Evolutionary conservation across 1,140 invertebrate genomes (phyloP), one percentile per base, ranked within the genome.

Genomic region (Apis cerana): DNA sequence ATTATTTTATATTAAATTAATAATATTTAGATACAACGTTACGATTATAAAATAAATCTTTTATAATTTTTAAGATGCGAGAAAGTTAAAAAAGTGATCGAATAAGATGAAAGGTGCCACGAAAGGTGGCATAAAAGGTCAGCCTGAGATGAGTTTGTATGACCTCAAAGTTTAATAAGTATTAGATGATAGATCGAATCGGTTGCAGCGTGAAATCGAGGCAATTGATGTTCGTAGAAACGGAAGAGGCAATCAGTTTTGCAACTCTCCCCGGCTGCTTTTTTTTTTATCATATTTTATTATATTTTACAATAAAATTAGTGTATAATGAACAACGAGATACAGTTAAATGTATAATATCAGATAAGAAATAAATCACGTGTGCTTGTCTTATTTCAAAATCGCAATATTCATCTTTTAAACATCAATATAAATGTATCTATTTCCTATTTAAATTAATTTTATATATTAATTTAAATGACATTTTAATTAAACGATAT

Each of bases 151-250:
- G 59, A 70, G 56, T 75, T 75, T 48, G 19, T n/a, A 17, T 19
- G 75, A 83, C 59, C 75, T 56, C 15, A 17, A 54, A 70, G 75
- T 79, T 71, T 79, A 79, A 69, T 64, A 75, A 56, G 52, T 48
- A 75, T 64, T 12, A 21, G 52, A 65, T 72, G 78, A 82, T 82
- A 78, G 48, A 82, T 78, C 12, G 75, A 58, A 82, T 77, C 27
- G 21, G 54, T 62, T 67, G 58, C 65, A 59, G 64, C 50, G 80
- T 82, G 75, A 82, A 82, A 82, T 78, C 75, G 23, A 58, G 21
- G 75, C 65, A 59, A 82, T 61, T 67, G 80, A 27, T n/a, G 23
- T 21, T 68, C 80, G 54, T 23, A 77, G 54, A 69, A 77, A 77
- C 48, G 74, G 56, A 82, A 82, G 48, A 64, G 64, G 78, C 11